phyloP scores from a whole-genome alignment of 2,888 invertebrate genomes.

The Callyntrura guangdongensis region DNA sequence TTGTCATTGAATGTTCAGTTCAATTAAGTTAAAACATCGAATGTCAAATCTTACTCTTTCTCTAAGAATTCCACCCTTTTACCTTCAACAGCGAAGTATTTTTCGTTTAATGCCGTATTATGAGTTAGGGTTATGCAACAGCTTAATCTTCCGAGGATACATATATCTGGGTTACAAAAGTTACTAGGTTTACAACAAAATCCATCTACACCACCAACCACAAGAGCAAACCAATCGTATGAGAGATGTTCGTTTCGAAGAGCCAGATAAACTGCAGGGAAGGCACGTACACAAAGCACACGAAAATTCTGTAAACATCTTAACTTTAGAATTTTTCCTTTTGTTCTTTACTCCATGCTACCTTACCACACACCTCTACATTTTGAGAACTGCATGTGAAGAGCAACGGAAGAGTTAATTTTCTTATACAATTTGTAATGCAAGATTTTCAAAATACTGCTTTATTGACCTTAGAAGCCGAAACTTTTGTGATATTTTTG shows the following conservation, averaged over 20 bases:
- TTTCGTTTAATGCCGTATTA: too few species aligned
- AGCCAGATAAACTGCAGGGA: constrained; percentile 14
- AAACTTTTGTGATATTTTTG: neutral
- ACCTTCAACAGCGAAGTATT: too few species aligned
- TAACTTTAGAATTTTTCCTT: constrained; percentile 1
- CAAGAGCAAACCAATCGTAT: neutral
- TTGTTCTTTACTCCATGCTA: neutral
- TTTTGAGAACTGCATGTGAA: neutral
- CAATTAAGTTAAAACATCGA: too few species aligned
- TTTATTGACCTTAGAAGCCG: too few species aligned
- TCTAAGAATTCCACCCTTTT: too few species aligned
- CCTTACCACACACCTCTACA: neutral
- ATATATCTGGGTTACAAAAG: neutral
- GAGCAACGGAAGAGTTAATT: neutral
- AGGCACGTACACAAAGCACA: constrained; percentile 55
- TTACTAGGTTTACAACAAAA: neutral
- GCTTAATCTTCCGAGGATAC: neutral
- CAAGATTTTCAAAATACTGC: too few species aligned
- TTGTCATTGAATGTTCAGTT: too few species aligned
- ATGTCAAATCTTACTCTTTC: too few species aligned
- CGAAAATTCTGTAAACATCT: constrained; percentile 29
- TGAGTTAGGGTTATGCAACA: too few species aligned
- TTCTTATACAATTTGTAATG: too few species aligned
- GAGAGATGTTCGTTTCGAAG: neutral
- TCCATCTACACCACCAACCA: neutral